These are phyloP conservation scores for Gorsachius magnificus DNA, from an alignment of 2,797 vertebrate species.

Conservation along the genomic window DNA sequence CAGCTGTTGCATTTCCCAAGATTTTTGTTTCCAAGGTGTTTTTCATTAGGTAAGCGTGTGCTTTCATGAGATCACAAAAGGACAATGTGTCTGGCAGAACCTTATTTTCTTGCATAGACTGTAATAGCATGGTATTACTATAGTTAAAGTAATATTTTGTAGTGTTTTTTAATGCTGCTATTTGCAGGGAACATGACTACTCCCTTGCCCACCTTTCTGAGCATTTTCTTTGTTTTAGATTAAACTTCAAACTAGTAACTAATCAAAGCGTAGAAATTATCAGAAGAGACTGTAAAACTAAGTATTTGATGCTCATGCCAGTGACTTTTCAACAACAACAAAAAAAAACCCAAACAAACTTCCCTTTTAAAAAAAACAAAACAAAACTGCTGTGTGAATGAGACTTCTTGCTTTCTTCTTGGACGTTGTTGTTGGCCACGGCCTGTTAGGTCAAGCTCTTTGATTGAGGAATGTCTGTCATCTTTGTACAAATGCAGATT, in stretches of 20 bases:
- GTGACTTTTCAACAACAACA: background rate
- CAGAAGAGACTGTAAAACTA: background rate
- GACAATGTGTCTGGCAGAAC: background rate
- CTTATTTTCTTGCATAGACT: background rate
- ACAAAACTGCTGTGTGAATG: background rate
- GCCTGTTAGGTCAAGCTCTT: background rate
- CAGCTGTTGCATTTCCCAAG: background rate
- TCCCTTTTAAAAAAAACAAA: no score
- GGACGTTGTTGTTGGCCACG: background rate
- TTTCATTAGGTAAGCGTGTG: background rate
- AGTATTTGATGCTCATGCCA: background rate
- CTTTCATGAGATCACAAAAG: background rate
- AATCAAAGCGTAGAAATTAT: background rate
- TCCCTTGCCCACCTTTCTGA: background rate
- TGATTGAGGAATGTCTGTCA: background rate
- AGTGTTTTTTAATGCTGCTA: background rate
- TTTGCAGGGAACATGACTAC: background rate
- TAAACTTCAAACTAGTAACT: background rate
- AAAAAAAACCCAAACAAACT: no score
- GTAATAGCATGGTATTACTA: background rate
- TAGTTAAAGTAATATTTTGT: background rate
- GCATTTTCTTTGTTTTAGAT: background rate
- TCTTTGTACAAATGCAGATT: background rate
- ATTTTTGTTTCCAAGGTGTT: background rate
- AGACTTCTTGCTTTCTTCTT: background rate